Percentiles rank a stretch among this genome's conserved stretches.
Conservation (phyloP, 1,140 invertebrate species). For the Sycophaga agraensis region DNA sequence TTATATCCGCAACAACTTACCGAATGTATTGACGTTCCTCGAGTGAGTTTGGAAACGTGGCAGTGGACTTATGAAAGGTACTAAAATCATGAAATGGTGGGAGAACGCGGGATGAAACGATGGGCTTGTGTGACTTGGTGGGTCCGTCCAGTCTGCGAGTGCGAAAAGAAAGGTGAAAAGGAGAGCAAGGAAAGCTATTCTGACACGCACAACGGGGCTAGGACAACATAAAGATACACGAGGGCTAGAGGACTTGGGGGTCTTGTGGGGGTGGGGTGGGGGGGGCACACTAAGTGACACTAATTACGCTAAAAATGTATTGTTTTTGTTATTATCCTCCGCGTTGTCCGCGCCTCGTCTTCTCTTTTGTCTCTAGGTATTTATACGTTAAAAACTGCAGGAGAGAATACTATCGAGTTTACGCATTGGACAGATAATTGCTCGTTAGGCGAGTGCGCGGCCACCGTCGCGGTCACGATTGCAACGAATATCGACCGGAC, state of each 20-base stretch:
- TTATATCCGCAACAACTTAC: too few species aligned
- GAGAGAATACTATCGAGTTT: conserved; percentile 53
- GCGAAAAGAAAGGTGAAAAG: conserved; percentile 11
- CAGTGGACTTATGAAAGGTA: too few species aligned
- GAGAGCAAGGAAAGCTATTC: conserved; percentile 18
- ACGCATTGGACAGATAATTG: conserved; percentile 55
- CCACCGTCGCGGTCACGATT: neutral
- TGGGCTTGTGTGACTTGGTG: too few species aligned
- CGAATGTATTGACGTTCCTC: too few species aligned
- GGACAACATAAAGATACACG: conserved; percentile 38
- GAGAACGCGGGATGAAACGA: too few species aligned
- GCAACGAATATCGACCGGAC: neutral
- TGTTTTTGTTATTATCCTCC: conserved; percentile 33
- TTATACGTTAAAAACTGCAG: conserved; percentile 47
- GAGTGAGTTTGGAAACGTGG: too few species aligned
- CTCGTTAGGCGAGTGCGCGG: conserved; percentile 25
- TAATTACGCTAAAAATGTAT: conserved; percentile 42
- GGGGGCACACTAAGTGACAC: conserved; percentile 51
- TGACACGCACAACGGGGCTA: conserved; percentile 37
- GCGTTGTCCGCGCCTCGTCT: conserved; percentile 35
- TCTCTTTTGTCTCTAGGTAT: conserved; percentile 18
- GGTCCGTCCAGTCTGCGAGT: conserved; percentile 9
- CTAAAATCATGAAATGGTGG: too few species aligned
- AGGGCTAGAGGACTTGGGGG: conserved; percentile 32
- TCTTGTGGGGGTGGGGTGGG: neutral